These are phyloP conservation scores for Aphis gossypii DNA, from an alignment of 1,140 invertebrate genomes.

Conservation along the genomic window DNA sequence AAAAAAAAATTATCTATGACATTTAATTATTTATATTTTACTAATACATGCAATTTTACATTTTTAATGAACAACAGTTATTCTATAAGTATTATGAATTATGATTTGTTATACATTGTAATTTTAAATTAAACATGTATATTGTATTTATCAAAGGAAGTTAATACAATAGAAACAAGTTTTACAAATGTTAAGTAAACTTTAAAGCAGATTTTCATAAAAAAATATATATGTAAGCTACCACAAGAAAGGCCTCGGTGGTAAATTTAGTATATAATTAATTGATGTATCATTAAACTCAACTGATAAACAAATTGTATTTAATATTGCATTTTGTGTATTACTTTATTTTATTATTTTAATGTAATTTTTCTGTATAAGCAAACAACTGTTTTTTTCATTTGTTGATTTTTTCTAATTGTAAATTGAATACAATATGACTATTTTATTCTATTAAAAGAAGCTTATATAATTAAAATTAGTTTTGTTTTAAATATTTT, in stretches of 20 bases:
- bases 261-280: neutral
- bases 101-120: neutral
- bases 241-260: neutral
- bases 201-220: neutral
- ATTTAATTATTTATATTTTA: neutral
- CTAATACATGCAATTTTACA: neutral
- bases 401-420: neutral
- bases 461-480: neutral
- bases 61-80: neutral
- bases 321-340: neutral
- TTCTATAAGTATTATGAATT: neutral
- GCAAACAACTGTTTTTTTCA: neutral
- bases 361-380: neutral
- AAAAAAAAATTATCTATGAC: neutral
- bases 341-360: neutral
- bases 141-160: neutral
- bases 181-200: neutral
- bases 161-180: neutral
- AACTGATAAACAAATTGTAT: neutral
- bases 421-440: neutral
- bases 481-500: neutral
- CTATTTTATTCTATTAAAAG: neutral
- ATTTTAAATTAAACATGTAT: too few relatives aligned
- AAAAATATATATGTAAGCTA: neutral
- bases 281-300: neutral